phyloP scores from a whole-genome alignment of 2,888 invertebrate genomes.

The Monopis laevigella region DNA sequence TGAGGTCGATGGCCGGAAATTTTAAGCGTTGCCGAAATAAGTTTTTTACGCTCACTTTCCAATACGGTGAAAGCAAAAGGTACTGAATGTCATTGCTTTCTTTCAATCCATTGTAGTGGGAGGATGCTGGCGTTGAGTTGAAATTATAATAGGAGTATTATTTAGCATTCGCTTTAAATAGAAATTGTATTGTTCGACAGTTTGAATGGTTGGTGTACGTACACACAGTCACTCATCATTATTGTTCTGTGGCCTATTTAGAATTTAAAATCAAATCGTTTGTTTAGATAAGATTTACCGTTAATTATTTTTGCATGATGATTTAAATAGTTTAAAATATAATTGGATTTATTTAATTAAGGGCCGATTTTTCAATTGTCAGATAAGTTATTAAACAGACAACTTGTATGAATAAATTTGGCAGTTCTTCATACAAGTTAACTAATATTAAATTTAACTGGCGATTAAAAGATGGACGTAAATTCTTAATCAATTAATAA shows the following conservation, averaged over 20 bases:
- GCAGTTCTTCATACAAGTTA: too few species aligned
- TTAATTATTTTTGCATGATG: too few species aligned
- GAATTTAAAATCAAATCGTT: too few species aligned
- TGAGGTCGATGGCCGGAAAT: conserved; percentile 49
- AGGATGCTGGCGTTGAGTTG: conserved; percentile 40
- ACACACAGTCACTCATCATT: background rate
- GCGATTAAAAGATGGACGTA: too few species aligned
- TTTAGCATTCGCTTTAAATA: conserved; percentile 9
- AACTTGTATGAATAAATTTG: too few species aligned
- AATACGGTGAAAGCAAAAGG: conserved; percentile 66
- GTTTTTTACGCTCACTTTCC: conserved; percentile 67
- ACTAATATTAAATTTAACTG: too few species aligned
- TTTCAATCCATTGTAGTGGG: conserved; percentile 60
- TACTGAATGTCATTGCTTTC: conserved; percentile 62
- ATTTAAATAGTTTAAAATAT: too few species aligned
- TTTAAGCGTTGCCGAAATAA: conserved; percentile 60
- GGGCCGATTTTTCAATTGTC: too few species aligned
- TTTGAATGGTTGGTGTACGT: conserved; percentile 3
- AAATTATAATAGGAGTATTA: conserved; percentile 44
- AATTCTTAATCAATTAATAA: too few species aligned
- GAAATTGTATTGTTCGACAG: conserved; percentile 22
- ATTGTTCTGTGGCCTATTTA: conserved; percentile 5
- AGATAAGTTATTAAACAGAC: too few species aligned
- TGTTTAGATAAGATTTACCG: too few species aligned
- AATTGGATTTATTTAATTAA: too few species aligned